These are phyloP conservation scores for Pantherophis alleghaniensis DNA, from an alignment of 2,797 vertebrate genomes.

Conservation along the genomic window DNA sequence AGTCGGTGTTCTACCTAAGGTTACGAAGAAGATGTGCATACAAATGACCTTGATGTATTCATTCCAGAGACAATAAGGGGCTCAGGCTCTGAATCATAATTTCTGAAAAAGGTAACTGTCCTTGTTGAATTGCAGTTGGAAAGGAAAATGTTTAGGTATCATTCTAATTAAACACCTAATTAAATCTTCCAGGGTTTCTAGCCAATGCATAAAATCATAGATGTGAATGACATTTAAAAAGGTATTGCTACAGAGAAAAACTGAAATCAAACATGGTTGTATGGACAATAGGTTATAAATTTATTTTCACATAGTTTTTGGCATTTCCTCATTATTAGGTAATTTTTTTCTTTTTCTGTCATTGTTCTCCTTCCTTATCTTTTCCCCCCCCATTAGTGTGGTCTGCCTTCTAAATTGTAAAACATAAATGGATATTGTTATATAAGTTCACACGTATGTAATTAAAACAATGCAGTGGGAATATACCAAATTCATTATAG, in stretches of 20 bases:
- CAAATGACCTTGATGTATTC: too few species aligned
- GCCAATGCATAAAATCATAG: not conserved
- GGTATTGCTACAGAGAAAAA: not conserved
- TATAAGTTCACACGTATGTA: not conserved
- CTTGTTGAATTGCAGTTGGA: not conserved
- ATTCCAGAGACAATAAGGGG: not conserved
- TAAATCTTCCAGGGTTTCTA: not conserved
- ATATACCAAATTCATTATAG: not conserved
- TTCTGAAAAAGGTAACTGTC: not conserved
- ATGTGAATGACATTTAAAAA: not conserved
- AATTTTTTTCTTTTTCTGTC: not conserved
- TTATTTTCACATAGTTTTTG: not conserved
- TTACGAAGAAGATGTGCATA: not conserved
- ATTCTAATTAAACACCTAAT: not conserved
- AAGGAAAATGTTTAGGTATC: not conserved
- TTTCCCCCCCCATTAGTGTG: not conserved
- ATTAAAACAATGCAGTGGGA: not conserved
- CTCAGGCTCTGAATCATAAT: not conserved
- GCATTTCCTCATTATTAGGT: not conserved
- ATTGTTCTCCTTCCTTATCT: not conserved
- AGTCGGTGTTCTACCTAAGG: not conserved
- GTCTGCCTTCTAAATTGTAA: not conserved
- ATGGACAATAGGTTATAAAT: not conserved
- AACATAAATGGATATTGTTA: not conserved
- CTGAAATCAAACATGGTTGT: not conserved